Evolutionary conservation across 2,888 invertebrate species (phyloP).

Genomic region (Empis livida): DNA sequence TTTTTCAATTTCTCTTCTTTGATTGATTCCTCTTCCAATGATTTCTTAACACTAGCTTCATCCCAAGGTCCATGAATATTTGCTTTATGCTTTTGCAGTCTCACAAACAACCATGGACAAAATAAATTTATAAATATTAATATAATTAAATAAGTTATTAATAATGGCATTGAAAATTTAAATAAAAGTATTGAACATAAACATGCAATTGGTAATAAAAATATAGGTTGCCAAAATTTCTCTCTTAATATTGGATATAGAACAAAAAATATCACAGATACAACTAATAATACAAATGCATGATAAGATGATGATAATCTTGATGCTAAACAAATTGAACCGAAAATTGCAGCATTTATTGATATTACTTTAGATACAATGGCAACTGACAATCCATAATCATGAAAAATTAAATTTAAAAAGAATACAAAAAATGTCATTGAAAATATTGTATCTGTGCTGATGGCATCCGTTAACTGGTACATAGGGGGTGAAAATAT

Average conservation of each 20-base stretch:
- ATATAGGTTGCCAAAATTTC: constrained; percentile 43
- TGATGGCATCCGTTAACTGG: constrained; percentile 90
- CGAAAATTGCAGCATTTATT: constrained; percentile 88
- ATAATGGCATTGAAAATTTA: constrained; percentile 43
- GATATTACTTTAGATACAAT: constrained; percentile 86
- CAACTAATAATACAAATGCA: constrained; percentile 80
- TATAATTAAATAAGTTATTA: constrained; percentile 46
- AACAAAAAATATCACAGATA: constrained; percentile 80
- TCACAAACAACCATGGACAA: constrained; percentile 63
- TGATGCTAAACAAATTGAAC: constrained; percentile 89
- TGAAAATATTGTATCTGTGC: constrained; percentile 94
- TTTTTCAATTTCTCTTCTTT: too few species aligned
- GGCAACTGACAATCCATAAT: constrained; percentile 75
- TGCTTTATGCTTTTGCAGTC: constrained; percentile 66
- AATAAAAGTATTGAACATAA: constrained; percentile 42
- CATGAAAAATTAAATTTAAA: constrained; percentile 80
- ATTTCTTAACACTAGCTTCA: constrained; percentile 67
- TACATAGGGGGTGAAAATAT: constrained; percentile 83
- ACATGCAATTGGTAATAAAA: constrained; percentile 41
- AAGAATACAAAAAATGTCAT: constrained; percentile 80
- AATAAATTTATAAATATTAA: constrained; percentile 53
- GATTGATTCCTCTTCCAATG: too few species aligned
- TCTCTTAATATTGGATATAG: constrained; percentile 70
- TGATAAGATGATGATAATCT: constrained; percentile 72
- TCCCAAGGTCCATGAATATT: constrained; percentile 98